These are phyloP conservation scores for Stenichneumon culpator DNA, from an alignment of 2,888 invertebrate species.

Conservation along the genomic window DNA sequence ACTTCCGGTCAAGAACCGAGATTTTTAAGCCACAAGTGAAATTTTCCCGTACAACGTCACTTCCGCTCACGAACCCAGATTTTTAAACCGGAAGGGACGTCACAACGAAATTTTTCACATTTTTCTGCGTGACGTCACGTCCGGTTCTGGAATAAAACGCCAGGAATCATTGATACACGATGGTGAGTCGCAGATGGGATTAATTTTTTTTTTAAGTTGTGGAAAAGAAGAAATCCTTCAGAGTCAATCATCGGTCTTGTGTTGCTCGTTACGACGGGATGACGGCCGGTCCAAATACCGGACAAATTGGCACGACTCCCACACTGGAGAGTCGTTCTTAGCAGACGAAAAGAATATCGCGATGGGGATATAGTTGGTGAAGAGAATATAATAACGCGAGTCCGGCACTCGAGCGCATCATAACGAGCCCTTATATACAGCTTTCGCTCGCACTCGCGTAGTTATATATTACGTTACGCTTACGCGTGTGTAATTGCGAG, in stretches of 20 bases:
- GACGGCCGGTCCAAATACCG: constrained; percentile 80
- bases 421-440: constrained; percentile 78
- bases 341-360: constrained; percentile 39
- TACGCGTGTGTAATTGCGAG: constrained; percentile 84
- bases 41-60: no score
- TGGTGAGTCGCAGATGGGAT: background rate
- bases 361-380: constrained; percentile 37
- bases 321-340: constrained; percentile 71
- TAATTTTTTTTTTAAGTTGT: background rate
- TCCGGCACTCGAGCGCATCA: constrained; percentile 51
- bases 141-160: background rate
- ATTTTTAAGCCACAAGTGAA: background rate
- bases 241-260: constrained; percentile 21
- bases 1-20: background rate
- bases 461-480: constrained; percentile 83
- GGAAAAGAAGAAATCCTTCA: constrained; percentile 13
- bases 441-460: constrained; percentile 75
- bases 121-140: no score
- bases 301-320: constrained; percentile 83
- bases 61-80: no score
- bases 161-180: background rate
- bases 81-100: no score
- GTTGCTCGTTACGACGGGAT: constrained; percentile 69
- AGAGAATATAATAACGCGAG: constrained; percentile 24
- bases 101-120: no score